phyloP scores from a whole-genome alignment of 2,113 vertebrate genomes.

The Sturnira hondurensis region DNA sequence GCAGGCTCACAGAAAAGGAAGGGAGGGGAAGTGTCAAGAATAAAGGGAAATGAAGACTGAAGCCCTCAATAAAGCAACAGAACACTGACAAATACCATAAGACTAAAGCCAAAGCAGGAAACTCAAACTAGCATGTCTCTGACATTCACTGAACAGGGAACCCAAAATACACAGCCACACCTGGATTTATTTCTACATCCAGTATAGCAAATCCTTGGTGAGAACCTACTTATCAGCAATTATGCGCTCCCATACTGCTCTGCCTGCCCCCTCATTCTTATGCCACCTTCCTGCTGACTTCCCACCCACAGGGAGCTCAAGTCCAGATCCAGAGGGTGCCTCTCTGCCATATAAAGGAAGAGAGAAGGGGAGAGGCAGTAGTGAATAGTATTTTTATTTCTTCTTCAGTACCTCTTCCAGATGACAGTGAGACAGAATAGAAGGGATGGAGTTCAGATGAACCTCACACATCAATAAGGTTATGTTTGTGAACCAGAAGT shows the following conservation, averaged over 20 bases:
- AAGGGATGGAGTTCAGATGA: neutral
- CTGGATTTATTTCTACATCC: neutral
- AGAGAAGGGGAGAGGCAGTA: fast-evolving
- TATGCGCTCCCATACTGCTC: neutral
- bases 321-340: neutral
- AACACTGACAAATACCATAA: neutral
- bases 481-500: neutral
- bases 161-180: neutral
- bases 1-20: neutral
- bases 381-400: neutral
- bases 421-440: neutral
- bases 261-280: neutral
- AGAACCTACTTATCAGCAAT: neutral
- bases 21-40: neutral
- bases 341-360: neutral
- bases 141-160: neutral
- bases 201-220: no score
- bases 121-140: neutral
- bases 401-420: neutral
- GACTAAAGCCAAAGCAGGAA: neutral
- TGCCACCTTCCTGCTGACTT: neutral
- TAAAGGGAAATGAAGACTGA: neutral
- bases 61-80: neutral
- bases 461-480: neutral
- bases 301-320: neutral